phyloP scores from a whole-genome alignment of 2,797 vertebrate species.

The Rhincodon typus region DNA sequence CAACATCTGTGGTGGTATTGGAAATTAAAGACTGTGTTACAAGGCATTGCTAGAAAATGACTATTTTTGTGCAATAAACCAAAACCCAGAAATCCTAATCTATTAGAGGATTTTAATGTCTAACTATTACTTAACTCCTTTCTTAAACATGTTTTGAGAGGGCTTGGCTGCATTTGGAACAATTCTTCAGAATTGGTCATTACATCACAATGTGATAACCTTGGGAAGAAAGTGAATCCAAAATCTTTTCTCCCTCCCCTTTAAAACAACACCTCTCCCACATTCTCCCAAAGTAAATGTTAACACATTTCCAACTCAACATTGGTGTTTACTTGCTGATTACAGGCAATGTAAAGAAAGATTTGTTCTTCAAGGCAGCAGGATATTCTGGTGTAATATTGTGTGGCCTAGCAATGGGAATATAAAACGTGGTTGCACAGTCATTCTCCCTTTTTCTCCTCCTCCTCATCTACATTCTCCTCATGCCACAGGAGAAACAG shows the following conservation, averaged over 20 bases:
- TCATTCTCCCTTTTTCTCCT: not conserved
- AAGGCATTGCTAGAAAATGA: not conserved
- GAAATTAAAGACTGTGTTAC: not conserved
- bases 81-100: not conserved
- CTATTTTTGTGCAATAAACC: not conserved
- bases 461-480: not conserved
- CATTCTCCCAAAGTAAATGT: conserved; percentile 3
- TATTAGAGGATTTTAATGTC: not conserved
- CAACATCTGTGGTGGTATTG: not conserved
- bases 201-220: not conserved
- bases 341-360: not conserved
- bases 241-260: not conserved
- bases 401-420: not conserved
- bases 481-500: not conserved
- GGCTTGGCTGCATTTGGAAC: not conserved
- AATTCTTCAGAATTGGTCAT: not conserved
- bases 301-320: not conserved
- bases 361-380: not conserved
- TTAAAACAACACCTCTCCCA: not conserved
- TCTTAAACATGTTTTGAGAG: not conserved
- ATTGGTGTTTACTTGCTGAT: not conserved
- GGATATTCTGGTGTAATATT: not conserved
- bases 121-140: not conserved
- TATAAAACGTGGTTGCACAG: not conserved
- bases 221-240: not conserved